phyloP scores from a whole-genome alignment of 2,113 vertebrate genomes.

The Percina caprodes region DNA sequence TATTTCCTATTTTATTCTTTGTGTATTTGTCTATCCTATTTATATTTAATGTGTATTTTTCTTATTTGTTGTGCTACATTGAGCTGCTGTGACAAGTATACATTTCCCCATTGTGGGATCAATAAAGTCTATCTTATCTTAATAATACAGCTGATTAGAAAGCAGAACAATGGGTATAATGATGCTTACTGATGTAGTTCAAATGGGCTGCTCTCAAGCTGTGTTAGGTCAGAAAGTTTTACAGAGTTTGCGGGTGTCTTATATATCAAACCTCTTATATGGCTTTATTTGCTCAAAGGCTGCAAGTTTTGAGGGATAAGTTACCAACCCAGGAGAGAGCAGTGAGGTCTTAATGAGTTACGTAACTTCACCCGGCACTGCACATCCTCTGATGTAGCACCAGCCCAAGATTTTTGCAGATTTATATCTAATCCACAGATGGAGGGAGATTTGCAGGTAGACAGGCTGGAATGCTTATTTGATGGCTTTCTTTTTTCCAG shows the following conservation, averaged over 20 bases:
- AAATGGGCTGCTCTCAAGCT: constrained; percentile 68
- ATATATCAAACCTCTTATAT: constrained; percentile 78
- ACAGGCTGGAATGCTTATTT: constrained; percentile 81
- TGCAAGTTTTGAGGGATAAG: constrained; percentile 79
- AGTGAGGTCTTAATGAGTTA: constrained; percentile 84
- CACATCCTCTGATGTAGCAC: constrained; percentile 84
- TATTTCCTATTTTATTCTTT: no score
- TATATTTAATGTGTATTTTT: no score
- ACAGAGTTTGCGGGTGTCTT: constrained; percentile 75
- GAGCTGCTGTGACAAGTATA: no score
- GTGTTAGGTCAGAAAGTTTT: constrained; percentile 74
- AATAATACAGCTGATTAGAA: constrained; percentile 49
- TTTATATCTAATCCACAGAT: constrained; percentile 84
- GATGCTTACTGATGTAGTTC: constrained; percentile 66
- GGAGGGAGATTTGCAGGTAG: constrained; percentile 82
- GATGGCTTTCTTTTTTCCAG: constrained; percentile 84
- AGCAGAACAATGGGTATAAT: constrained; percentile 56
- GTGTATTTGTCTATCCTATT: no score
- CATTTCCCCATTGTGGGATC: no score
- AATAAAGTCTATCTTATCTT: no score
- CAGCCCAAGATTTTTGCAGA: constrained; percentile 80
- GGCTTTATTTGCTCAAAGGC: constrained; percentile 83
- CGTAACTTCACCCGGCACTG: constrained; percentile 78
- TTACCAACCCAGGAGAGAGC: constrained; percentile 70
- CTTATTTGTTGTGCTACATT: no score